These are phyloP conservation scores for Agriotes lineatus DNA, from an alignment of 2,888 invertebrate species.

Conservation along the genomic window DNA sequence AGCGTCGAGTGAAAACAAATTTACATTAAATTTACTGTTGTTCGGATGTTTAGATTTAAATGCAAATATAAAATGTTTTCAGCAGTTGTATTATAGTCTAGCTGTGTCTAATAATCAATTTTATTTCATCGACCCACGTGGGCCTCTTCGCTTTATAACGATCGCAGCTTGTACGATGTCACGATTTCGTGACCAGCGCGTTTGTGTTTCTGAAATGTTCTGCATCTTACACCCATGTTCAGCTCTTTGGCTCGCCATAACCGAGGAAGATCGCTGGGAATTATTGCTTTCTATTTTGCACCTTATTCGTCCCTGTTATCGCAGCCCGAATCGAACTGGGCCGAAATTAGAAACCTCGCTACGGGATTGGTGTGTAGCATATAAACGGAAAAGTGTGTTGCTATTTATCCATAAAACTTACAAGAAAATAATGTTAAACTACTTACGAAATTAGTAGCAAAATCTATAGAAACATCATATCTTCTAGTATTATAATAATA, in stretches of 20 bases:
- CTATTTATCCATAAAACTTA: no score
- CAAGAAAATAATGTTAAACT: no score
- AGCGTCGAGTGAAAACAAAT: constrained; percentile 36
- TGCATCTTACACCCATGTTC: constrained; percentile 39
- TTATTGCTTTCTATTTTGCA: constrained; percentile 7
- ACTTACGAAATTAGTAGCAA: no score
- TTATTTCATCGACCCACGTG: constrained; percentile 34
- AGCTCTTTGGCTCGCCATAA: constrained; percentile 6
- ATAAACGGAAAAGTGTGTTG: no score
- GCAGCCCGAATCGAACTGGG: no score
- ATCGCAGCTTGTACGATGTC: constrained; percentile 45
- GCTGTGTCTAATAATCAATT: constrained; percentile 26
- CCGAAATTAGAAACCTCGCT: no score
- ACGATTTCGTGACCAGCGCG: constrained; percentile 52
- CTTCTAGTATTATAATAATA: no score
- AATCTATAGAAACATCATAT: no score
- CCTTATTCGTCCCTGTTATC: neutral
- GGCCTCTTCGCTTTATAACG: constrained; percentile 29
- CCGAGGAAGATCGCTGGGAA: neutral
- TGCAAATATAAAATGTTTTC: constrained; percentile 17
- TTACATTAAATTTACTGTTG: constrained; percentile 36
- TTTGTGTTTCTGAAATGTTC: constrained; percentile 47
- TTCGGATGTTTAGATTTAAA: constrained; percentile 15
- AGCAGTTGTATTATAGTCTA: constrained; percentile 17
- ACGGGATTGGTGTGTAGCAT: no score